Evolutionary conservation across 2,797 vertebrate species (phyloP).

Genomic region (Gambelia wislizenii): DNA sequence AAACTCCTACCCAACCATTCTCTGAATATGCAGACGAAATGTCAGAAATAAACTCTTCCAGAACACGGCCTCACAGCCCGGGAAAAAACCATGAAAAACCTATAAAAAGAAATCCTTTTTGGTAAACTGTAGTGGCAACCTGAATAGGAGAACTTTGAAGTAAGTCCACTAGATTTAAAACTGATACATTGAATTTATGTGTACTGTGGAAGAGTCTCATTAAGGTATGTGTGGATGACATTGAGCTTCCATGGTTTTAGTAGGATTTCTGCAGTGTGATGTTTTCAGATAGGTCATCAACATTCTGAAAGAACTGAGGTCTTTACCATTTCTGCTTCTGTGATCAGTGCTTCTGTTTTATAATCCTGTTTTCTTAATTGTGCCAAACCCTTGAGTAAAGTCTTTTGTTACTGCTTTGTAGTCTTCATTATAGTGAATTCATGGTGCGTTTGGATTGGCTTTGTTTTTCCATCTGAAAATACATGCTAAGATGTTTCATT

Average conservation of each 20-base stretch:
- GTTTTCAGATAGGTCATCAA: slow-evolving; percentile 5
- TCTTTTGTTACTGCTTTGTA: slow-evolving; percentile 1
- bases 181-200: slow-evolving; percentile 22
- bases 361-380: slow-evolving; percentile 11
- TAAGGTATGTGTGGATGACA: slow-evolving; percentile 10
- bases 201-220: slow-evolving; percentile 43
- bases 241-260: slow-evolving; percentile 30
- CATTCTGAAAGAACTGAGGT: neutral
- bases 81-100: no score
- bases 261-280: slow-evolving; percentile 7
- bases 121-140: slow-evolving; percentile 26
- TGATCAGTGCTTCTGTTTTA: slow-evolving; percentile 14
- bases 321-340: slow-evolving; percentile 4
- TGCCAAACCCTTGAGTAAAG: neutral
- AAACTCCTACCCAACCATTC: no score
- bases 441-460: slow-evolving; percentile 36
- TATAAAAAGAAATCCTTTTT: no score
- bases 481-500: slow-evolving; percentile 43
- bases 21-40: no score
- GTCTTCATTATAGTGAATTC: slow-evolving; percentile 31
- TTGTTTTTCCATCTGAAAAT: neutral
- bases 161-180: slow-evolving; percentile 29
- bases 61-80: no score
- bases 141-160: slow-evolving; percentile 22
- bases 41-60: no score